A percentile compares a stretch with the other conserved stretches of the same genome.
phyloP scores from a whole-genome alignment of 1,140 invertebrate genomes.

The Lepidotrigona ventralis region DNA sequence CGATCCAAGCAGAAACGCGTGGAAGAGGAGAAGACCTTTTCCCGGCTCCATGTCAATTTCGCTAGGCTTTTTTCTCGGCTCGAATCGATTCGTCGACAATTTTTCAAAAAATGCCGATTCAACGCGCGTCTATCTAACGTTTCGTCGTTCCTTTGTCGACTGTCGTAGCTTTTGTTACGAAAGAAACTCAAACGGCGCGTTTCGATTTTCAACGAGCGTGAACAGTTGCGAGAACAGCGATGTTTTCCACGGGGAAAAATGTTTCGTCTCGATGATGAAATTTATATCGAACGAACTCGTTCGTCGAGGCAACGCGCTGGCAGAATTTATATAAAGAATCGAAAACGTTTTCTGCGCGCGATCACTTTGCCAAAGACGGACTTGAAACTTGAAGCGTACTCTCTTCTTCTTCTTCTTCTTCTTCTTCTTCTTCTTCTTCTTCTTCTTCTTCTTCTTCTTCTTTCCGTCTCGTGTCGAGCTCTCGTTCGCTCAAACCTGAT shows the following conservation, averaged over 20 bases:
- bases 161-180: not conserved
- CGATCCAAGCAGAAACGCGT: not conserved
- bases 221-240: conserved; percentile 5
- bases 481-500: conserved; percentile 8
- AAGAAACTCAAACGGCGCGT: no score
- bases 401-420: not conserved
- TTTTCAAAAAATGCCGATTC: not conserved
- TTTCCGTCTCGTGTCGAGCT: not conserved
- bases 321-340: conserved; percentile 42
- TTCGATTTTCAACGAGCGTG: not conserved
- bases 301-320: not conserved
- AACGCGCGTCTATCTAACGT: not conserved
- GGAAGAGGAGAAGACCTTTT: not conserved
- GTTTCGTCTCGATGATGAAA: not conserved
- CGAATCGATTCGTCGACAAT: not conserved
- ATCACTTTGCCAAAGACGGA: conserved; percentile 26
- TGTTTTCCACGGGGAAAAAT: not conserved
- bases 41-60: no score
- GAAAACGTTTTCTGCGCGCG: conserved; percentile 15
- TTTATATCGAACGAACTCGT: conserved; percentile 13
- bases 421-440: no score
- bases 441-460: not conserved
- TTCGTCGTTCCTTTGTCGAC: not conserved
- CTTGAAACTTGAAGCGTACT: conserved; percentile 8
- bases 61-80: no score